Conservation (phyloP, 2,888 invertebrate species). For the Dicycla oo region DNA sequence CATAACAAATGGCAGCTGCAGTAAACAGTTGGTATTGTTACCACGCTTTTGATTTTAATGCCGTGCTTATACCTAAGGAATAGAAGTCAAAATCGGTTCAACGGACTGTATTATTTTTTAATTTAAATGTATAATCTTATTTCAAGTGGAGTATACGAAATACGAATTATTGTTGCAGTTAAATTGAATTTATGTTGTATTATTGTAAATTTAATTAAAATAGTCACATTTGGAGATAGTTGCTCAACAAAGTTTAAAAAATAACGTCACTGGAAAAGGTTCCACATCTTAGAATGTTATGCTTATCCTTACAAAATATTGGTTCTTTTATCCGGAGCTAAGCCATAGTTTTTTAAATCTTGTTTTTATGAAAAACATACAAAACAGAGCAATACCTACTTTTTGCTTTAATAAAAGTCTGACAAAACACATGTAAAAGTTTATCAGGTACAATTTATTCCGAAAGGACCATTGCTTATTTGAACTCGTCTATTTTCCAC, state of each 20-base stretch:
- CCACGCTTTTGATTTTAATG: no score
- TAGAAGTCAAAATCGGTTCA: no score
- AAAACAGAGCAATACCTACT: background rate
- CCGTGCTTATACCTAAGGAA: no score
- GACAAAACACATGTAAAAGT: slow-evolving; percentile 38
- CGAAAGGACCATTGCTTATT: slow-evolving; percentile 41
- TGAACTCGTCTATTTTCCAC: slow-evolving; percentile 47
- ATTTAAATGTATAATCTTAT: no score
- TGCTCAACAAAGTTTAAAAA: no score
- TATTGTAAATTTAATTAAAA: background rate
- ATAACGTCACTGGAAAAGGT: background rate
- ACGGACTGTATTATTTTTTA: no score
- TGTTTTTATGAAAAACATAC: background rate
- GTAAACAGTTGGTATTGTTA: no score
- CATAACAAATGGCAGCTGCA: no score
- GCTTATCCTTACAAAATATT: background rate
- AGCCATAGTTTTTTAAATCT: no score
- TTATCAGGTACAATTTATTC: slow-evolving; percentile 34
- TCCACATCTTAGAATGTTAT: background rate
- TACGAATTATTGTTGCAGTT: background rate
- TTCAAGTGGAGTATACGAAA: no score
- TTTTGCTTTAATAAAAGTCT: slow-evolving; percentile 10
- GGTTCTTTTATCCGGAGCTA: background rate
- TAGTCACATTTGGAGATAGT: background rate
- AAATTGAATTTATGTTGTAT: background rate